A percentile compares a stretch with the other conserved stretches of the same genome.
phyloP scores from a whole-genome alignment of 2,797 vertebrate genomes.

The Hirundo rustica region DNA sequence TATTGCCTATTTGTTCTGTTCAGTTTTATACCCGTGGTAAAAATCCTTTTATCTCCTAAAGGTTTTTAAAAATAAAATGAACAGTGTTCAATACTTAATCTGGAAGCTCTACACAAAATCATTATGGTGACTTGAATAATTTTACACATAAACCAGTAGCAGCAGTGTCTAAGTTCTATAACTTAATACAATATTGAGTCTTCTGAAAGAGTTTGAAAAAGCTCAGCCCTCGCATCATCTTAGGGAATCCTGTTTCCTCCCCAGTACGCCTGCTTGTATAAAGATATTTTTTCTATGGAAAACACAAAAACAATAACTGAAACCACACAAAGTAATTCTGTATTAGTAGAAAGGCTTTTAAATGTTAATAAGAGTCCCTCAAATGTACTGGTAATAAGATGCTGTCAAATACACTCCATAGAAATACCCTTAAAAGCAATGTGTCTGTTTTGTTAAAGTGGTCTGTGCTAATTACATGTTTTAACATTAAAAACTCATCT shows the following conservation, averaged over 20 bases:
- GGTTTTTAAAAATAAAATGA: background rate
- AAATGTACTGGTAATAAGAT: background rate
- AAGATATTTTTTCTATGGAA: background rate
- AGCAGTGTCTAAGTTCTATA: background rate
- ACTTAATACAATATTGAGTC: background rate
- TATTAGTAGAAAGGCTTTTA: background rate
- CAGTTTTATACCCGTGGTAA: background rate
- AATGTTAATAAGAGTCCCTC: background rate
- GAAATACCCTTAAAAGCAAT: background rate
- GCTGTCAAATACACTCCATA: background rate
- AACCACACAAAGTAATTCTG: background rate
- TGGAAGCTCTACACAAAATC: background rate
- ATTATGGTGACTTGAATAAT: background rate
- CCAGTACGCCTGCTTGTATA: background rate
- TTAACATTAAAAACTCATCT: background rate
- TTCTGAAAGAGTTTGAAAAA: background rate
- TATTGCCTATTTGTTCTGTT: background rate
- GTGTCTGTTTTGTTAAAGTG: background rate
- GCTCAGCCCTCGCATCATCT: fast-evolving
- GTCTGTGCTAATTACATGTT: background rate
- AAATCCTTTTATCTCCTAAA: slow-evolving; percentile 20
- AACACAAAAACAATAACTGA: background rate
- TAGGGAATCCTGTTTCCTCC: background rate
- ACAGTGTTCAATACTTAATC: background rate
- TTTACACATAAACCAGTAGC: background rate